Evolutionary conservation across 2,113 vertebrate species (phyloP), one percentile per base, ranked within the genome.

Genomic region (Axis porcinus): DNA sequence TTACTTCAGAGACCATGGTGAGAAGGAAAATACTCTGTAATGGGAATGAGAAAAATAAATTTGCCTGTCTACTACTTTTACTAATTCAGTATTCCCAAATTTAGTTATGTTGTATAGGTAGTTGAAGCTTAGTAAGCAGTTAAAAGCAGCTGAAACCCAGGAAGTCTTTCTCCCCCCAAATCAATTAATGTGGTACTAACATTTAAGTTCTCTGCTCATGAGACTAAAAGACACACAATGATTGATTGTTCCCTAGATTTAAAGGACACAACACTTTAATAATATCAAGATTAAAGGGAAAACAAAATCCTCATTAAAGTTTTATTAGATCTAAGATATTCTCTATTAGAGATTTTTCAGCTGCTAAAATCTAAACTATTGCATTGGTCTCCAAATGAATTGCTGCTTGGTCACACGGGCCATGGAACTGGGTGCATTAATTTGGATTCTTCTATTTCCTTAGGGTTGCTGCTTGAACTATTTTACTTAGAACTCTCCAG

Each of bases 361-460:
- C 30, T 87, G n/a, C 40, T 52, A 64, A 67, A 64, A 28, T 89
- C 36, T 62, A 9, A 81, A 96, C 84, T 92, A 43, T 54, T 45
- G 23, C 15, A 15, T 86, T 21, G 3, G 0, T 78, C 12, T 97
- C 62, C 33, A 95, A 55, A 78, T 89, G 25, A 95, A 91, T 55
- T 40, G 14, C 12, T 95, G 60, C 84, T 97, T 97, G n/a, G 16
- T 92, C 52, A 86, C n/a, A 88, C 52, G 52, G 79, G 57, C 76
- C 28, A 50, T 91, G 60, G 55, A 92, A 82, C 52, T 47, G 15
- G 14, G 5, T 89, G 28, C 88, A 16, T 93, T 97, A 94, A 95
- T 90, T 97, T 94, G 27, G 36, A 78, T 14, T 97, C 33, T 91
- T 97, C 90, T 89, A 81, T 96, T 91, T 97, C 54, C 54, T 95